Base-by-base conservation (phyloP, 2,888 invertebrate species). In the Erpobdella octoculata region DNA sequence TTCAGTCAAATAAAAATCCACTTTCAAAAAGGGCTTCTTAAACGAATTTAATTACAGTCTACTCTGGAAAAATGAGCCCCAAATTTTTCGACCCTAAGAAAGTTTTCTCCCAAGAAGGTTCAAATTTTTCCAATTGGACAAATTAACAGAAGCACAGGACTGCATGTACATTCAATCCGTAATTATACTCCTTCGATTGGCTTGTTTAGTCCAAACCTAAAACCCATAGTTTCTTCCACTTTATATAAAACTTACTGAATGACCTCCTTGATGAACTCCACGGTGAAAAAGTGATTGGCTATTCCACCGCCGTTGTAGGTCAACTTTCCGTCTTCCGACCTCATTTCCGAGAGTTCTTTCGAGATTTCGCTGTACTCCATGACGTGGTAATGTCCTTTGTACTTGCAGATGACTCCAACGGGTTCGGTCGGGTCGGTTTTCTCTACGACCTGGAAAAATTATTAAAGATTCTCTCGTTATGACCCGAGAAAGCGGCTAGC, bases 351-450 rank as follows among this genome's bases (percentile, higher is more conserved):
- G 0, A 93, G 92, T 78, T 90, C 89, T 46, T 89, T 86, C 0
- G 93, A 91, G 70, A 99, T 89, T 83, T 99, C 98, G 66, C 94
- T 95, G 83, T 99, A 99, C 81, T 99, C 98, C 0, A 97, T 95
- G 0, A 88, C 85, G 81, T 93, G 91, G 83, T 91, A 94, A 78
- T 88, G 88, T 25, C 90, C 91, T 77, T 93, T 91, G 0, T 96
- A 93, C 81, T 89, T 87, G 82, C 97, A 97, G 0, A 98, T 91
- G 6, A 97, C 93, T 65, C 98, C 98, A 0, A 98, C 93, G 0
- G 95, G 89, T 84, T 98, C 98, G 59, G 88, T 89, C 0, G 97
- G 93, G 37, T 89, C 87, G 0, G 89, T 88, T 82, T 98, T 98
- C 80, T 91, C 90, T 0, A 97, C 94, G 2, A 86, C 87, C 86